Evolutionary conservation across 2,888 invertebrate species (phyloP).

Genomic region (Apamea monoglypha): DNA sequence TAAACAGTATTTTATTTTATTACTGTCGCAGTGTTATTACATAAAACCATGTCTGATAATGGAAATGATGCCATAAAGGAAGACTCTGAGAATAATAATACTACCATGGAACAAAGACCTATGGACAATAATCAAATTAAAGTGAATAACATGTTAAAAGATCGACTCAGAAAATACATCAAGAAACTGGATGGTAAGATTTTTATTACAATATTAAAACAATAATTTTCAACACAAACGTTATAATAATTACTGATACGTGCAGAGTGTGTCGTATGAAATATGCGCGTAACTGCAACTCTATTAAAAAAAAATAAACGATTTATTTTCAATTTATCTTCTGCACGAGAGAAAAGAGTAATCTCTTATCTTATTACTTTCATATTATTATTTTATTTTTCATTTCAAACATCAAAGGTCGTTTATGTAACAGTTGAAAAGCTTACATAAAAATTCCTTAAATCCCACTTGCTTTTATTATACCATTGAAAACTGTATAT

Average conservation of each 20-base stretch:
- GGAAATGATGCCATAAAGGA: slow-evolving; percentile 71
- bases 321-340: not conserved
- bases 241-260: not conserved
- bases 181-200: slow-evolving; percentile 87
- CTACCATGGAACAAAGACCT: slow-evolving; percentile 70
- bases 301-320: no score
- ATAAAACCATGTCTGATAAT: slow-evolving; percentile 71
- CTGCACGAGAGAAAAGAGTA: not conserved
- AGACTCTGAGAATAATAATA: slow-evolving; percentile 71
- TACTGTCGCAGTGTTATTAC: slow-evolving; percentile 33
- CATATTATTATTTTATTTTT: not conserved
- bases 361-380: not conserved
- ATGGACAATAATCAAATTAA: slow-evolving; percentile 74
- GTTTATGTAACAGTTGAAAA: not conserved
- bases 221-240: not conserved
- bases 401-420: not conserved
- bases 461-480: not conserved
- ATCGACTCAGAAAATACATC: slow-evolving; percentile 87
- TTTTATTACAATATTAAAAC: no score
- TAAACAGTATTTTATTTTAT: slow-evolving; percentile 23
- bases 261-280: not conserved
- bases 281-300: not conserved
- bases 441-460: not conserved
- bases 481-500: not conserved
- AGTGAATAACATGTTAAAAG: slow-evolving; percentile 85